Base-by-base conservation (phyloP, 2,113 vertebrate species). In the Orientallactaga bullata region DNA sequence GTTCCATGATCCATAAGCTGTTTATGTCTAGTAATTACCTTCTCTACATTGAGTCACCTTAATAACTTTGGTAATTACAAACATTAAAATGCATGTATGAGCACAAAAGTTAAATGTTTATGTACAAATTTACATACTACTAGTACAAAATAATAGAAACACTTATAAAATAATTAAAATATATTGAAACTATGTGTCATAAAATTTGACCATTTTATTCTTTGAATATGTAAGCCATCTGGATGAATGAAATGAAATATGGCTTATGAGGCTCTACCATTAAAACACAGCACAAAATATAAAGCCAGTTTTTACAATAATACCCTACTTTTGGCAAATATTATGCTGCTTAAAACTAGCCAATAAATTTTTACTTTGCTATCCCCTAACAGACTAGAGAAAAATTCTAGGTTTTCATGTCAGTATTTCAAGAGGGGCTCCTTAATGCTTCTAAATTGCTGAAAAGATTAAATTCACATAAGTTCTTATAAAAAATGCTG, bases 401-500 rank as follows among this genome's bases (percentile, higher is more conserved):
- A 61, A 63, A 91, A 78, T 65, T 79, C 20, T 26, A 39, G 68
- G 30, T 73, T 51, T 69, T 83, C 60, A 35, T 20, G 24, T 5
- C 24, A 80, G 35, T n/a, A 90, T 76, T 95, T 84, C 35, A 90
- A 72, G 28, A 89, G 77, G 20, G 21, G 17, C 5, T 61, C 13
- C 1, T 42, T 66, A 81, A 89, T 89, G 16, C 39, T 88, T 69
- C 47, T 78, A 42, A 82, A 89, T 39, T 85, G 15, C 28, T 78
- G 68, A 91, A 84, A 32, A 32, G 4, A 68, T 17, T 0, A 11
- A 74, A 88, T 87, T 78, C 26, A 47, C 37, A 66, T 65, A 23
- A 74, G 61, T 88, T 77, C 55, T 90, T 95, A 55, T 74, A 90
- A 55, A n/a, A 87, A 95, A 94, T 66, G 2, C 37, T 58, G 82